These are phyloP conservation scores for Linepithema humile DNA, from an alignment of 1,140 invertebrate species.

Conservation along the genomic window DNA sequence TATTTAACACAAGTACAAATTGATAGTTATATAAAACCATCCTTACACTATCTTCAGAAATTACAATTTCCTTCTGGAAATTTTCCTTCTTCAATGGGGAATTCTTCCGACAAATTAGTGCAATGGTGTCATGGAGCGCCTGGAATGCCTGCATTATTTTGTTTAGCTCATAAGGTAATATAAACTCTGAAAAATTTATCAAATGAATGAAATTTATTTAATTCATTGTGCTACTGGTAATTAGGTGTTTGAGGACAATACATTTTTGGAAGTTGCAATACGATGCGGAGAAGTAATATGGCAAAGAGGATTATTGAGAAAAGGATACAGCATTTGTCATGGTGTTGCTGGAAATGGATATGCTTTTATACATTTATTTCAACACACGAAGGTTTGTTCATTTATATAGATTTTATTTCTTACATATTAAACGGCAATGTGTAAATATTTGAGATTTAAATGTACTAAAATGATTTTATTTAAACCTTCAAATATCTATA, in stretches of 20 bases:
- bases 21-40: constrained; percentile 85
- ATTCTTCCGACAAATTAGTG: constrained; percentile 90
- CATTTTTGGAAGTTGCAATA: constrained; percentile 90
- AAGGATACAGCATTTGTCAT: constrained; percentile 97
- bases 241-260: constrained; percentile 88
- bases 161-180: constrained; percentile 90
- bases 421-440: neutral
- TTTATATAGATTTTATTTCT: constrained; percentile 36
- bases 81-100: constrained; percentile 92
- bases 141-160: constrained; percentile 92
- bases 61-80: constrained; percentile 91
- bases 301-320: constrained; percentile 93
- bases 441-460: neutral
- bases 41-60: constrained; percentile 88
- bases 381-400: constrained; percentile 88
- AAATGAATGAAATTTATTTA: constrained; percentile 38
- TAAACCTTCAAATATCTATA: neutral
- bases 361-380: constrained; percentile 92
- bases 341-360: constrained; percentile 97
- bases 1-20: constrained; percentile 86
- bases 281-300: constrained; percentile 92
- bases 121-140: constrained; percentile 99
- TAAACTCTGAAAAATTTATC: constrained; percentile 44
- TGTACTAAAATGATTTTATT: neutral
- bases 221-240: neutral